phyloP scores from a whole-genome alignment of 2,797 vertebrate genomes.

The Notoglanidium macrostoma region DNA sequence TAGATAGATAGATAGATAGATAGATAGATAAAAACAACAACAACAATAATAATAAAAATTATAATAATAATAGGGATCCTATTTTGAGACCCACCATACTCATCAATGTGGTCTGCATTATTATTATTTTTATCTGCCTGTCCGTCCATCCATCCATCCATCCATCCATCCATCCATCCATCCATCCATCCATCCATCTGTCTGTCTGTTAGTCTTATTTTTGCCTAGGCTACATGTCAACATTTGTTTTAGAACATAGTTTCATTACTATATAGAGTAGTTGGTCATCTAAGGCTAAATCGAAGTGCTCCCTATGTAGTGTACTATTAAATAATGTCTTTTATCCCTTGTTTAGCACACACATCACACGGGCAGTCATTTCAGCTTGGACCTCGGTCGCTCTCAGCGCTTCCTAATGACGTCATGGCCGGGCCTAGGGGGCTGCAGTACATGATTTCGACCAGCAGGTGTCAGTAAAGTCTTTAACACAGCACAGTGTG shows the following conservation, averaged over 20 bases:
- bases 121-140: background rate
- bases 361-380: background rate
- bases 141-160: background rate
- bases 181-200: background rate
- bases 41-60: background rate
- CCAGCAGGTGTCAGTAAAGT: slow-evolving; percentile 72
- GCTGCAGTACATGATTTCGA: slow-evolving; percentile 56
- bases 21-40: background rate
- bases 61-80: background rate
- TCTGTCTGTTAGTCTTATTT: background rate
- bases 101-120: background rate
- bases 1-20: background rate
- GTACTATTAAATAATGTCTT: background rate
- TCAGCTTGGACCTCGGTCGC: background rate
- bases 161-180: background rate
- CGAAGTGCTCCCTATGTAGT: background rate
- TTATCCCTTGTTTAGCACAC: background rate
- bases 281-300: background rate
- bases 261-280: too few species aligned
- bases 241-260: background rate
- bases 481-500: slow-evolving; percentile 58
- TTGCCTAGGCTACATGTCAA: background rate
- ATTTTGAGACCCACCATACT: background rate
- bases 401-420: slow-evolving; percentile 13
- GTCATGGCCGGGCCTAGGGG: slow-evolving; percentile 27